Evolutionary conservation across 2,888 invertebrate genomes (phyloP).

Genomic region (Plemyria rubiginata): DNA sequence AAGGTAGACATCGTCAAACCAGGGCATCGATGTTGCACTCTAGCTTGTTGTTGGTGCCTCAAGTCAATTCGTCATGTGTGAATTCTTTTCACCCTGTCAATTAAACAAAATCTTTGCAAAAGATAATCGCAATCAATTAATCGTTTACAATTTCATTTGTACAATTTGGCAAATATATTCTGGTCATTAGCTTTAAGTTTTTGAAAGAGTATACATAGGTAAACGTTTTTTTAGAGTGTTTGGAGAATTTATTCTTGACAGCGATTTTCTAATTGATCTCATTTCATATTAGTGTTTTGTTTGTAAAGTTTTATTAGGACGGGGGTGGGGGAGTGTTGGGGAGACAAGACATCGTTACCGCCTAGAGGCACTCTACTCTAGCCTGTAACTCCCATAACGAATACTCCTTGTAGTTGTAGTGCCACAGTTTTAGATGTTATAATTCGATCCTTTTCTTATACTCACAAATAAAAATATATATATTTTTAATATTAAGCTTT

Average conservation of each 20-base stretch:
- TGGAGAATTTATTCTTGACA: constrained; percentile 19
- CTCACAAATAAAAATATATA: constrained; percentile 44
- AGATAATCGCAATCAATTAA: constrained; percentile 47
- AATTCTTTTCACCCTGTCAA: constrained; percentile 77
- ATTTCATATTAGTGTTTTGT: constrained; percentile 10
- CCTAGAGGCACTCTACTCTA: constrained; percentile 63
- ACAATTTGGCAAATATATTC: constrained; percentile 19
- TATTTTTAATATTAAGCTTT: constrained; percentile 61
- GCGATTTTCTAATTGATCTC: constrained; percentile 19
- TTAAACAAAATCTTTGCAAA: constrained; percentile 63
- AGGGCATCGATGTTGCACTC: constrained; percentile 36
- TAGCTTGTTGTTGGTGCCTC: constrained; percentile 68
- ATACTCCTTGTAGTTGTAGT: constrained; percentile 70
- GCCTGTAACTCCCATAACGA: constrained; percentile 60
- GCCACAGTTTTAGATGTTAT: constrained; percentile 60
- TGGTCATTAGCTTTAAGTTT: constrained; percentile 26
- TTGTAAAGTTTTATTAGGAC: constrained; percentile 4
- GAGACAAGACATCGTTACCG: constrained; percentile 27
- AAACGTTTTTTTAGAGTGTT: constrained; percentile 11
- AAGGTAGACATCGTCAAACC: background rate
- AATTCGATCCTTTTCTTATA: constrained; percentile 33
- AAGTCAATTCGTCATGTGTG: constrained; percentile 73
- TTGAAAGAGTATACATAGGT: constrained; percentile 21
- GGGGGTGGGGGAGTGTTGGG: background rate
- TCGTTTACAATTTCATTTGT: constrained; percentile 33